phyloP scores from a whole-genome alignment of 2,797 vertebrate genomes.

The Chiloscyllium punctatum region DNA sequence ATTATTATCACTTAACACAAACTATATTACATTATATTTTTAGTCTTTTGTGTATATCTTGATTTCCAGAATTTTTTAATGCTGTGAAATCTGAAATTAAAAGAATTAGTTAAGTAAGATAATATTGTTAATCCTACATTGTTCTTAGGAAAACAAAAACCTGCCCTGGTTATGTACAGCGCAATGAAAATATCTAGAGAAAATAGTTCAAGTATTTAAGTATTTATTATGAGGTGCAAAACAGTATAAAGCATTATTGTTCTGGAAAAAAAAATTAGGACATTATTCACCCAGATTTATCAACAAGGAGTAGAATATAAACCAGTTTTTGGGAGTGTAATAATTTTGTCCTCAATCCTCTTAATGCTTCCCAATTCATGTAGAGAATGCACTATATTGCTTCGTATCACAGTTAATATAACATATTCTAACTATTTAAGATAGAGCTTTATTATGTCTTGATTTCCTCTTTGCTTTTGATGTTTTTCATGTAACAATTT shows the following conservation, averaged over 20 bases:
- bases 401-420: background rate
- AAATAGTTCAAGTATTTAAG: background rate
- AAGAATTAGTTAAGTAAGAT: background rate
- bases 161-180: background rate
- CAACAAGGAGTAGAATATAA: background rate
- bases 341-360: background rate
- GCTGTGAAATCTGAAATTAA: background rate
- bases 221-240: background rate
- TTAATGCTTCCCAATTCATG: background rate
- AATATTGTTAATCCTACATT: background rate
- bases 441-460: background rate
- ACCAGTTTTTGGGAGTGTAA: background rate
- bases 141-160: background rate
- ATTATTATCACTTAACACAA: too few species aligned
- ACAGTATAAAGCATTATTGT: background rate
- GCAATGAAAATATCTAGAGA: background rate
- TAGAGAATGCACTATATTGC: background rate
- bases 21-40: background rate
- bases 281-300: background rate
- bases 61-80: background rate
- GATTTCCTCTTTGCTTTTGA: background rate
- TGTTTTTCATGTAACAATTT: background rate
- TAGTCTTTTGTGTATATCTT: background rate
- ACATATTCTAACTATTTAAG: background rate
- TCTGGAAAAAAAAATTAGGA: background rate